Conservation (phyloP, 2,797 vertebrate genomes). For the Scolopax bukidnonensis region DNA sequence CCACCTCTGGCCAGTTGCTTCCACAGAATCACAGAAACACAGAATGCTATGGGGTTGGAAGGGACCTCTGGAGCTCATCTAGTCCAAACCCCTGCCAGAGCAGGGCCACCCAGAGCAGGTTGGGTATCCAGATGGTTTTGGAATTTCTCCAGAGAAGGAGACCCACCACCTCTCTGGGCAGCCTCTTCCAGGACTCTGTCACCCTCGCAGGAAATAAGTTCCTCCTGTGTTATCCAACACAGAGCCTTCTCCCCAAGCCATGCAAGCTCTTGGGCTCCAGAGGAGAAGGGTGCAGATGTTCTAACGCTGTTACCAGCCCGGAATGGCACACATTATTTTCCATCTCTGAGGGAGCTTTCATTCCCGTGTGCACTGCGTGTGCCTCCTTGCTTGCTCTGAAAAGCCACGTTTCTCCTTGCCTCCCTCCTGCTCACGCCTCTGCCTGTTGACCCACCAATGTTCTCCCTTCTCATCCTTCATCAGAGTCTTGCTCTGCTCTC, state of each 20-base stretch:
- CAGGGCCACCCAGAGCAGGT: too few relatives aligned
- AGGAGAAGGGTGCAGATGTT: not conserved
- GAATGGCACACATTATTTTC: not conserved
- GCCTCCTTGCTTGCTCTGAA: not conserved
- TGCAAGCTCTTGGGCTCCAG: not conserved
- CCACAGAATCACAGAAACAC: too few relatives aligned
- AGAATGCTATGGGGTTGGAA: too few relatives aligned
- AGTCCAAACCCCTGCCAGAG: too few relatives aligned
- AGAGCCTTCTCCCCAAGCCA: not conserved
- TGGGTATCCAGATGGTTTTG: too few relatives aligned
- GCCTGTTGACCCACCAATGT: not conserved
- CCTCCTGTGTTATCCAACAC: not conserved
- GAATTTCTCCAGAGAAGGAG: too few relatives aligned
- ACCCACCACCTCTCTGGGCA: too few relatives aligned
- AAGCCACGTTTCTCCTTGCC: not conserved
- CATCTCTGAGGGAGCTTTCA: not conserved
- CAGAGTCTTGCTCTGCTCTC: not conserved
- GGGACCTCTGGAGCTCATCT: too few relatives aligned
- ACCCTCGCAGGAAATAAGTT: too few relatives aligned
- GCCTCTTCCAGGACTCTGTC: too few relatives aligned
- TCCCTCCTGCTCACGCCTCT: not conserved
- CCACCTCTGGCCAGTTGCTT: not conserved
- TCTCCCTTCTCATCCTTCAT: not conserved
- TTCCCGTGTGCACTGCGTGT: not conserved
- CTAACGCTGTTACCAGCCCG: not conserved